A percentile compares a stretch with the other conserved stretches of the same genome.
Conservation (phyloP, 2,113 vertebrate genomes). For the Thalassarche chlororhynchos region DNA sequence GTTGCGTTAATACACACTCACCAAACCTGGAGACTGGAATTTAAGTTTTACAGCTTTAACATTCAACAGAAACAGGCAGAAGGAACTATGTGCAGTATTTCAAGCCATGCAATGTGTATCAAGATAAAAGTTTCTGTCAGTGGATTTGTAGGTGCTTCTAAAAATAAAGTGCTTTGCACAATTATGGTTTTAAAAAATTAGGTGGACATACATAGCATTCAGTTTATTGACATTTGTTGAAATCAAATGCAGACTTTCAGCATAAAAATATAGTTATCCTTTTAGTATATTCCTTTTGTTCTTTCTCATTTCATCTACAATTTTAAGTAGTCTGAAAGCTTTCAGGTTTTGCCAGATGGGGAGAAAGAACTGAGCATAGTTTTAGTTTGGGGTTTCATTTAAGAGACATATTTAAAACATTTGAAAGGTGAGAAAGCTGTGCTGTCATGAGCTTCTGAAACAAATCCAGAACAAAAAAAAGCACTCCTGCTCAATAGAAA, state of each 20-base stretch:
- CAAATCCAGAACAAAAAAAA: not conserved
- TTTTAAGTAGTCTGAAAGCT: not conserved
- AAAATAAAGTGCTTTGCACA: not conserved
- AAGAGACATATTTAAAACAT: not conserved
- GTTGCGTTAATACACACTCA: not conserved
- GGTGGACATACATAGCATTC: not conserved
- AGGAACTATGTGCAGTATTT: not conserved
- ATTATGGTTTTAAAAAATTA: not conserved
- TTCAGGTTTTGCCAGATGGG: not conserved
- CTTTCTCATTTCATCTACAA: not conserved
- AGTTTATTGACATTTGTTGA: not conserved
- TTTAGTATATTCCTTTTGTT: not conserved
- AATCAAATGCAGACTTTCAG: not conserved
- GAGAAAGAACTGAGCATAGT: not conserved
- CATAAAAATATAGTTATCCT: not conserved
- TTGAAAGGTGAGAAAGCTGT: not conserved
- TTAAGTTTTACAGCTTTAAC: not conserved
- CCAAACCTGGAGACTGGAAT: not conserved
- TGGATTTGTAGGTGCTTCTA: not conserved
- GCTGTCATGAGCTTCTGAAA: not conserved
- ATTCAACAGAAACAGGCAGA: not conserved
- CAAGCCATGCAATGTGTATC: not conserved
- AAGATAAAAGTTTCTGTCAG: not conserved
- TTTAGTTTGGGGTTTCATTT: not conserved
- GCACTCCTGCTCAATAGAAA: not conserved